Evolutionary conservation across 2,113 vertebrate genomes (phyloP).

Genomic region (Penelope pileata): DNA sequence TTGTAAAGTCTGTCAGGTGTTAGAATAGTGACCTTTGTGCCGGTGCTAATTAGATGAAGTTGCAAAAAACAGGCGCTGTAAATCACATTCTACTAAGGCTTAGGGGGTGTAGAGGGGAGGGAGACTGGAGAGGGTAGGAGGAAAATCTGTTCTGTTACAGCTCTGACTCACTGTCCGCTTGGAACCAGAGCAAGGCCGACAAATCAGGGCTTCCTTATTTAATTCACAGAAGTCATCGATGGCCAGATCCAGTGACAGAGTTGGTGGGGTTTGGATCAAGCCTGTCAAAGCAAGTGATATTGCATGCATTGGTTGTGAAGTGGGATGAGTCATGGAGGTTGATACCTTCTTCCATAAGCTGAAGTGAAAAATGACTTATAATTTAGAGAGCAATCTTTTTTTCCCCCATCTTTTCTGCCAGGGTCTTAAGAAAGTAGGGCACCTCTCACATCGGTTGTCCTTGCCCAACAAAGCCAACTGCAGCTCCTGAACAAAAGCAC

Average conservation of each 20-base stretch:
- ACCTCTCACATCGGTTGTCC: neutral
- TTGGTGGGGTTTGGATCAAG: neutral
- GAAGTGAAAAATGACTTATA: neutral
- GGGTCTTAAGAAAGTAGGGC: neutral
- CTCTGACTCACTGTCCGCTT: constrained; percentile 38
- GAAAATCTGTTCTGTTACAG: constrained; percentile 33
- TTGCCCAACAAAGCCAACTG: neutral
- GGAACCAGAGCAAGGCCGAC: constrained; percentile 10
- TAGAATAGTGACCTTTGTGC: constrained; percentile 16
- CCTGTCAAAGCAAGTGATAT: neutral
- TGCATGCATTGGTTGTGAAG: neutral
- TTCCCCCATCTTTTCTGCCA: neutral
- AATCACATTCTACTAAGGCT: neutral
- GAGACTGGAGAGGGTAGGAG: neutral
- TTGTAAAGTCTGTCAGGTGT: constrained; percentile 35
- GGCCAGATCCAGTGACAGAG: neutral
- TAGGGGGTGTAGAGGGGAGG: neutral
- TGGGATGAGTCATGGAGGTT: neutral
- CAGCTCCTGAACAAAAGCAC: neutral
- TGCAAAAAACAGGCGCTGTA: neutral
- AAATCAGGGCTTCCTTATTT: constrained; percentile 3
- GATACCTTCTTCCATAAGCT: neutral
- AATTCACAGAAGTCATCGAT: neutral
- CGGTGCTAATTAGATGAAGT: constrained; percentile 44
- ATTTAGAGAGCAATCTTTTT: neutral